Base-by-base conservation (phyloP, 35 echinoderm and acorn worm species). In the Ptychodera flava region DNA sequence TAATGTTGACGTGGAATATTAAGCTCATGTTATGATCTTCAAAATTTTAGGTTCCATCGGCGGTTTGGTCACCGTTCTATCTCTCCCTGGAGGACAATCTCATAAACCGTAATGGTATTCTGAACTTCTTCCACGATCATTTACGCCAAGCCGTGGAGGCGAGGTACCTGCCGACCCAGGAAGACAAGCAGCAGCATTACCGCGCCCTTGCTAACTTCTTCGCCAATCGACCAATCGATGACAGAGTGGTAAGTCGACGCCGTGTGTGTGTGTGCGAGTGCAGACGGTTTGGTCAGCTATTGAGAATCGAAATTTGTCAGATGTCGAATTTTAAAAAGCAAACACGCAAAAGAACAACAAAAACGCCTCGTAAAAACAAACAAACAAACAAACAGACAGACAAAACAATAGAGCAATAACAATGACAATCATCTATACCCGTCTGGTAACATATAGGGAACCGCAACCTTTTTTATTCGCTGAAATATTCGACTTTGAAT, bases 71-170 rank as follows among this genome's bases (percentile, higher is more conserved):
- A 33, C 94, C 94, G 0, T 97, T 97, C 84, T 97, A 91, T 78
- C 82, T 97, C 2, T 97, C 94, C 0, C 83, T 97, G 28, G 94
- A 97, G 52, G 94, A 97, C 35, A 97, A 97, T 87, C 87, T 97
- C 0, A 85, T 97, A 75, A 97, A 97, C 78, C 88, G 94, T 1
- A 97, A 97, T 76, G 94, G 94, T 10, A 86, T 93, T n/a, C 31
- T 97, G 37, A 97, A 97, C 78, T 97, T 97, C 94, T 97, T 97
- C 83, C 94, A 97, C 33, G 94, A 97, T 75, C 91, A 97, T 77
- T 82, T 97, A 15, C 85, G 91, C n/a, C 94, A 93, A 82, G 94
- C 94, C 16, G 94, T 97, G 1, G 94, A 97, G 37, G 31, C 88
- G 15, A 92, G 89, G 37, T 97, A 97, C 86, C 91, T 97, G 30